Evolutionary conservation across 2,888 invertebrate species (phyloP), one percentile per base, ranked within the genome.

Genomic region (Drosophila helvetica): DNA sequence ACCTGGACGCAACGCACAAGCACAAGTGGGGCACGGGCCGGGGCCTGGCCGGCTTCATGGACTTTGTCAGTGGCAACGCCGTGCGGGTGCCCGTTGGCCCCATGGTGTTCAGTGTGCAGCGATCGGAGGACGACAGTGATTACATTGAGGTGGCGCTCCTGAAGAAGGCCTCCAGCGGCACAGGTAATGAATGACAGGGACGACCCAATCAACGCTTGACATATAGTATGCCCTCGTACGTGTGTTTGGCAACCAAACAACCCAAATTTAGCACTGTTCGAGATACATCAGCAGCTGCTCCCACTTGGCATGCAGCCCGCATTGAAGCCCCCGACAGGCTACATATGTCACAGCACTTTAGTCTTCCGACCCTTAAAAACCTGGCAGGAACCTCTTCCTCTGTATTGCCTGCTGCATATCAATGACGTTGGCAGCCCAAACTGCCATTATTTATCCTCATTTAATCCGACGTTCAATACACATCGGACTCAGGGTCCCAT

Each of bases 91-190:
- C 92, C 15, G 78, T 92, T 25, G 92, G 92, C 0, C 90, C 92
- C 10, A 91, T 92, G 90, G 90, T 92, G 3, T 91, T 92, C 51
- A 92, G 91, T 76, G 82, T 92, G 22, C 92, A 92, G 70, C 88
- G 91, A 2, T 90, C 91, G n/a, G 86, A 88, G 42, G 90, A 92
- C 17, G 90, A 92, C 67, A 88, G 82, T 47, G 89, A 92, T 51
- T 92, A 90, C 59, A 89, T 92, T 56, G 92, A 92, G 75, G 84
- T 92, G 61, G 90, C 92, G 1, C 78, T 92, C 25, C 77, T 92
- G 9, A 92, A 91, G 76, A 90, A 91, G 72, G 80, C 89, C 18
- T 74, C 78, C 51, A 80, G 81, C 75, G 75, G 88, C 38, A 89
- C 91, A 89, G 92, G 91, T 92, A 86, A 68, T 18, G 45, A 25